Evolutionary conservation across 2,113 vertebrate species (phyloP).

Genomic region (Oryctolagus cuniculus): DNA sequence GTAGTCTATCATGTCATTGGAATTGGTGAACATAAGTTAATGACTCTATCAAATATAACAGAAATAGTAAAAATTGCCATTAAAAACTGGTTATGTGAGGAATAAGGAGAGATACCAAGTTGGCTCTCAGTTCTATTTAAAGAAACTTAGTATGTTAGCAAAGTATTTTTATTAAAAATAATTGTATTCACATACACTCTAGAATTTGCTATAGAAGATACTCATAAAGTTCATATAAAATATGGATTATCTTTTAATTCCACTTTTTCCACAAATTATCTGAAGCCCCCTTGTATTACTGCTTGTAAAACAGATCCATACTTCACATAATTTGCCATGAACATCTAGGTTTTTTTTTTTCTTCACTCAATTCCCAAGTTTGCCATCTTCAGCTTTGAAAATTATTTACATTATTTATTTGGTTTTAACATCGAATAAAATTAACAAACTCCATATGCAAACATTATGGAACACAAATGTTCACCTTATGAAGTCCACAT

Average conservation of each 20-base stretch:
- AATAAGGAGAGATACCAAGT: neutral
- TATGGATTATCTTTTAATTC: no score
- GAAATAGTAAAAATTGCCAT: neutral
- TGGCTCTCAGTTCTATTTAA: neutral
- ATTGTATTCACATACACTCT: neutral
- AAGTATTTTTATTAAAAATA: neutral
- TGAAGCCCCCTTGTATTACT: no score
- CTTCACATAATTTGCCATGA: neutral
- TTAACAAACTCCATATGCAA: neutral
- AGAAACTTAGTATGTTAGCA: neutral
- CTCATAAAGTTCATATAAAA: no score
- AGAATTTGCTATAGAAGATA: no score
- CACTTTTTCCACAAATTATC: no score
- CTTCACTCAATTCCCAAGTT: neutral
- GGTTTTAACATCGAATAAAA: neutral
- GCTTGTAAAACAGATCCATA: neutral
- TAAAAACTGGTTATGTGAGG: neutral
- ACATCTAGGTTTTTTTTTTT: neutral
- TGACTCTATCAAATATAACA: neutral
- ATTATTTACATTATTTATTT: neutral
- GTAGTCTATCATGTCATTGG: no score
- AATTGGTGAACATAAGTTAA: neutral
- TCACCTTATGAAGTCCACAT: no score
- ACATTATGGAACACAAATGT: neutral
- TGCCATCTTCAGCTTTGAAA: no score